Conservation (phyloP, 2,797 vertebrate species). For the Anguilla anguilla region DNA sequence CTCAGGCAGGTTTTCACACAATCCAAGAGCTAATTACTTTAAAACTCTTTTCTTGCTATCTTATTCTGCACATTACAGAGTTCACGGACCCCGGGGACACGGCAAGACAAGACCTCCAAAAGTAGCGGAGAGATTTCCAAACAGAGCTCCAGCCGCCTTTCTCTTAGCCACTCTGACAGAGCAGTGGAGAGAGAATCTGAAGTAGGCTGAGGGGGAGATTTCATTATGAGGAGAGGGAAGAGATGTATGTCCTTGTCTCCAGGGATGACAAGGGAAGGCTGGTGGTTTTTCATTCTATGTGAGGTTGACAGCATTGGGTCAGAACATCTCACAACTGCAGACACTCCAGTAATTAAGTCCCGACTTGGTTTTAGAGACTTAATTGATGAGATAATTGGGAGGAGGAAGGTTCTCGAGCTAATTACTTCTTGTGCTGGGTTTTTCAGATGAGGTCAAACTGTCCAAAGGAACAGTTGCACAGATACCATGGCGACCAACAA, state of each 20-base stretch:
- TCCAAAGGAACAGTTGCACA: conserved; percentile 54
- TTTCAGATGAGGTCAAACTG: conserved; percentile 59
- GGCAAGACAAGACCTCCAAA: conserved; percentile 43
- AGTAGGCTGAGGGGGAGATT: conserved; percentile 19
- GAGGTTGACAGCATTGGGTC: conserved; percentile 62
- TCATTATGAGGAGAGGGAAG: conserved; percentile 34
- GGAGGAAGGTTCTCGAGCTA: conserved; percentile 63
- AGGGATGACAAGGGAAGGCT: conserved; percentile 44
- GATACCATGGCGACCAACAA: conserved; percentile 48
- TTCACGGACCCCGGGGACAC: conserved; percentile 37
- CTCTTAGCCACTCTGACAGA: background rate
- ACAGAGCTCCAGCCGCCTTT: conserved; percentile 35
- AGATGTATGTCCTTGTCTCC: conserved; percentile 51
- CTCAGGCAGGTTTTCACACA: conserved; percentile 44
- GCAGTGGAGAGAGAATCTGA: conserved; percentile 17
- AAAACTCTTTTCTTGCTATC: conserved; percentile 46
- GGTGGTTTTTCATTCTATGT: conserved; percentile 52
- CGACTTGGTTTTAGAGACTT: conserved; percentile 62
- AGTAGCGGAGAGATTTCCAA: conserved; percentile 44
- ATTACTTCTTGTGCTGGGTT: conserved; percentile 61
- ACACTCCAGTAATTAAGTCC: conserved; percentile 68
- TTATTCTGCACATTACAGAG: conserved; percentile 49
- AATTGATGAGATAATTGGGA: conserved; percentile 76
- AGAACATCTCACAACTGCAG: conserved; percentile 58
- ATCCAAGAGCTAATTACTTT: conserved; percentile 58